A percentile compares a stretch with the other conserved stretches of the same genome.
Conservation (phyloP, 2,888 invertebrate species). For the Mesoligia furuncula region DNA sequence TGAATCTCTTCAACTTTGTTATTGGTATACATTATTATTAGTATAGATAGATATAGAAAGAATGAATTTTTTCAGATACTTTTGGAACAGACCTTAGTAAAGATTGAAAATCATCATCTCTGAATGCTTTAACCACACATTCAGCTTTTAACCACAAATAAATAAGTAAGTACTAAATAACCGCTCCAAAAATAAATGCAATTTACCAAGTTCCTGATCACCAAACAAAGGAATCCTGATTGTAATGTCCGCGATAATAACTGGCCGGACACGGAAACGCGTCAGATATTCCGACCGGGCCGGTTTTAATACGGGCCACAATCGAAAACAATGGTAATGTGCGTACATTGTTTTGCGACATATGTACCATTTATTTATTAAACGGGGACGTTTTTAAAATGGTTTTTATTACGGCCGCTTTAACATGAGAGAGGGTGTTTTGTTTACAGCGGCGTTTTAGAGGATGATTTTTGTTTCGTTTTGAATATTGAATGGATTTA, state of each 20-base stretch:
- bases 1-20: too few relatives aligned
- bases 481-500: slow-evolving; percentile 14
- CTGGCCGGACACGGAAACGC: slow-evolving; percentile 65
- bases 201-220: slow-evolving; percentile 51
- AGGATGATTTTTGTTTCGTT: slow-evolving; percentile 17
- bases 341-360: slow-evolving; percentile 67
- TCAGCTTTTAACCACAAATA: neutral
- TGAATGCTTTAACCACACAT: neutral
- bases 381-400: slow-evolving; percentile 50
- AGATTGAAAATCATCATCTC: too few relatives aligned
- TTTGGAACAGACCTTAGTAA: too few relatives aligned
- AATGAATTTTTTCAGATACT: too few relatives aligned
- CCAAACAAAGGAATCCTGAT: slow-evolving; percentile 67
- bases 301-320: slow-evolving; percentile 68
- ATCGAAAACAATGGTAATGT: slow-evolving; percentile 69
- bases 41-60: too few relatives aligned
- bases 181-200: slow-evolving; percentile 50
- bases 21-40: too few relatives aligned
- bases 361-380: slow-evolving; percentile 69
- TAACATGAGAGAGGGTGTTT: slow-evolving; percentile 41
- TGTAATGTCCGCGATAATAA: slow-evolving; percentile 68
- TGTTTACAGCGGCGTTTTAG: slow-evolving; percentile 31
- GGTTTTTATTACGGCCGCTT: slow-evolving; percentile 59
- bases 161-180: slow-evolving; percentile 11
- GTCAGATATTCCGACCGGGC: slow-evolving; percentile 68